Evolutionary conservation across 2,113 vertebrate species (phyloP).

Genomic region (Lipophrys pholis): DNA sequence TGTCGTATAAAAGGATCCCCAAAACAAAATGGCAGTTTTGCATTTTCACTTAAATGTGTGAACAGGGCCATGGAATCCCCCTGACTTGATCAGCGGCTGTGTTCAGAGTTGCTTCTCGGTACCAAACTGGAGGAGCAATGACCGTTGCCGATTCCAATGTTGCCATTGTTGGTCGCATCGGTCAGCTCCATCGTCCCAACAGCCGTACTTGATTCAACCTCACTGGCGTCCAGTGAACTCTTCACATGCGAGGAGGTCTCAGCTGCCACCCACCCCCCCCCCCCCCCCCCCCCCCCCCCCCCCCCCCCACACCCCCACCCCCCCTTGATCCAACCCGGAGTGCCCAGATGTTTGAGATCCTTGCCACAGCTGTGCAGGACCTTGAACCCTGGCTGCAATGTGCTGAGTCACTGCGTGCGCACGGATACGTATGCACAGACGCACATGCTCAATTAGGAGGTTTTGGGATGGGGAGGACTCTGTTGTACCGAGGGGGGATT

Average conservation of each 20-base stretch:
- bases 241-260: background rate
- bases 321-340: slow-evolving; percentile 28
- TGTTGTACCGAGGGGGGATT: slow-evolving; percentile 56
- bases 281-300: no score
- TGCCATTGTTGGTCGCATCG: no score
- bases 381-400: slow-evolving; percentile 1
- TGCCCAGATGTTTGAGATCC: background rate
- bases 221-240: background rate
- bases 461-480: slow-evolving; percentile 54
- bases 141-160: no score
- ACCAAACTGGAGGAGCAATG: no score
- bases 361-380: background rate
- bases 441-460: slow-evolving; percentile 41
- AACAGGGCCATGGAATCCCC: no score
- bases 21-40: no score
- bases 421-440: background rate
- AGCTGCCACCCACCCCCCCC: no score
- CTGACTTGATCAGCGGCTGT: no score
- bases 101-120: no score
- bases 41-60: no score
- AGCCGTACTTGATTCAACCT: slow-evolving; percentile 12
- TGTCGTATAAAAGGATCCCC: no score
- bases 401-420: slow-evolving; percentile 55
- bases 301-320: no score
- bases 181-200: background rate